phyloP scores from a whole-genome alignment of 2,888 invertebrate species.

The Cinara cedri region DNA sequence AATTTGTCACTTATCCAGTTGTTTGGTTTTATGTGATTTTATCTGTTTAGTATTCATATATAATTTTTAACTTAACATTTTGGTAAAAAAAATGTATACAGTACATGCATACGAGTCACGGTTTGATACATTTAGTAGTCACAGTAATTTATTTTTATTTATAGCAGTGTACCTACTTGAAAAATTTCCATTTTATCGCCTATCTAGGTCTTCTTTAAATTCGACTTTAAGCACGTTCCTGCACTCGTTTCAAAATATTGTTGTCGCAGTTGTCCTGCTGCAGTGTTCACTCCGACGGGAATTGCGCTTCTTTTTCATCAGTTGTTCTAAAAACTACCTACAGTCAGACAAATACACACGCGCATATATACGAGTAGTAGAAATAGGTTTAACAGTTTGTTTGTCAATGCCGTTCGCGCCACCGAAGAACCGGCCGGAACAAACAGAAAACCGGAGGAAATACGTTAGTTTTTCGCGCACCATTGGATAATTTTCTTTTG shows the following conservation, averaged over 20 bases:
- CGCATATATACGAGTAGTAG: background rate
- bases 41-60: no score
- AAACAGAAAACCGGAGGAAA: background rate
- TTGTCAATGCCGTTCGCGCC: background rate
- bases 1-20: no score
- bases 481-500: background rate
- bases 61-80: no score
- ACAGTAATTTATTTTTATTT: no score
- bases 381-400: constrained; percentile 22
- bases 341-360: background rate
- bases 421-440: constrained; percentile 9
- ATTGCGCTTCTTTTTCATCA: background rate
- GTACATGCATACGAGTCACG: no score
- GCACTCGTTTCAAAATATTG: constrained; percentile 16
- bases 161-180: no score
- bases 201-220: constrained; percentile 14
- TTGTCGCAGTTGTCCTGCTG: background rate
- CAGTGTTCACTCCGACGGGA: background rate
- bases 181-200: no score
- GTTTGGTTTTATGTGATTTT: no score
- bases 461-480: constrained; percentile 6
- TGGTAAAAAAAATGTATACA: no score
- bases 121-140: no score
- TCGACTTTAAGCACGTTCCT: constrained; percentile 26
- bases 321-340: background rate